Evolutionary conservation across 1,140 invertebrate species (phyloP).

Genomic region (Drosophila kohkoa): DNA sequence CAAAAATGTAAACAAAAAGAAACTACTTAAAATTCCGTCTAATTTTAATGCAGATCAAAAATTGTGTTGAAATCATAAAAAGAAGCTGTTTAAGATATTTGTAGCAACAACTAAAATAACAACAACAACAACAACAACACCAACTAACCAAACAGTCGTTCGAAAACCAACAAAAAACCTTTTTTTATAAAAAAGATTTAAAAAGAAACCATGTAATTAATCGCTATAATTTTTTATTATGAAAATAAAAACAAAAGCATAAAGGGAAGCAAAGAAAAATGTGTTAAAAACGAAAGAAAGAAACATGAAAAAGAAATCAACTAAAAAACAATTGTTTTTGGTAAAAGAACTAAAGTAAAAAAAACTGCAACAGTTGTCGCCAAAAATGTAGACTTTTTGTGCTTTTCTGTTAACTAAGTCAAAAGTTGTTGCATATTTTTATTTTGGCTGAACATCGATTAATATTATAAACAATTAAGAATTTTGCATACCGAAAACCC

Average conservation of each 20-base stretch:
- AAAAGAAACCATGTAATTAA: slow-evolving; percentile 70
- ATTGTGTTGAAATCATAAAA: slow-evolving; percentile 39
- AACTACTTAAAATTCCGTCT: slow-evolving; percentile 52
- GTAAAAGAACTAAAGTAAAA: slow-evolving; percentile 3
- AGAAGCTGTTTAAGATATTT: slow-evolving; percentile 38
- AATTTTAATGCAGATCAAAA: slow-evolving; percentile 37
- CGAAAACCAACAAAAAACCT: slow-evolving; percentile 66
- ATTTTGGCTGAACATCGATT: slow-evolving; percentile 43
- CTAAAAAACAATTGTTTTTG: slow-evolving; percentile 46
- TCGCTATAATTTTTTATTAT: slow-evolving; percentile 79
- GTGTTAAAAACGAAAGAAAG: slow-evolving; percentile 62
- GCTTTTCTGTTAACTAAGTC: slow-evolving; percentile 41
- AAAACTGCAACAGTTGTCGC: slow-evolving; percentile 32
- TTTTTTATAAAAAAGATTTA: slow-evolving; percentile 82
- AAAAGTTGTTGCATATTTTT: slow-evolving; percentile 47
- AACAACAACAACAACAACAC: slow-evolving; percentile 51
- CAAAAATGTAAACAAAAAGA: slow-evolving; percentile 34
- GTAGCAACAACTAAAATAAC: neutral
- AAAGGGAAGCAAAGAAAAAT: slow-evolving; percentile 47
- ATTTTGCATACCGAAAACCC: slow-evolving; percentile 60
- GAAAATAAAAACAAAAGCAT: slow-evolving; percentile 77
- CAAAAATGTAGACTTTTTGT: slow-evolving; percentile 42
- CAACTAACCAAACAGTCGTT: slow-evolving; percentile 76
- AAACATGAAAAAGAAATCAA: slow-evolving; percentile 19
- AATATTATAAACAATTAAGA: slow-evolving; percentile 42